phyloP scores from a whole-genome alignment of 2,113 vertebrate genomes.

The Cololabis saira region DNA sequence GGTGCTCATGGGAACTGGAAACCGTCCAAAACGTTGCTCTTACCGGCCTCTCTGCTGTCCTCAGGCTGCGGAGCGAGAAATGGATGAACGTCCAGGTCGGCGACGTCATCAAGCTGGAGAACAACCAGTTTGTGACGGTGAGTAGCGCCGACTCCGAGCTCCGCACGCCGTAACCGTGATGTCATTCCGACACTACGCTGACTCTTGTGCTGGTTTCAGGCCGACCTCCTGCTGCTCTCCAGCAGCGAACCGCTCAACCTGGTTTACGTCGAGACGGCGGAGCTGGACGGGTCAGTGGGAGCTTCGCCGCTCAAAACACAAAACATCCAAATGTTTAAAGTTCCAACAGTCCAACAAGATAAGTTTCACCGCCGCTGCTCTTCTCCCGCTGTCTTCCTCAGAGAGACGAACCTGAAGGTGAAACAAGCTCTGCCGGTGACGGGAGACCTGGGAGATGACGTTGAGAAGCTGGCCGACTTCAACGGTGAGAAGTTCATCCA shows the following conservation, averaged over 20 bases:
- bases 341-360: too few species aligned
- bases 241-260: constrained; percentile 95
- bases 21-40: fast-evolving
- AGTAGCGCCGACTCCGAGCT: constrained; percentile 56
- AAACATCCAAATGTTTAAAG: background rate
- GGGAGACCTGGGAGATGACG: constrained; percentile 86
- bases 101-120: constrained; percentile 95
- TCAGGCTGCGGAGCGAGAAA: constrained; percentile 88
- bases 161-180: too few species aligned
- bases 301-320: background rate
- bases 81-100: constrained; percentile 97
- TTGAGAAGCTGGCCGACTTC: constrained; percentile 87
- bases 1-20: constrained; percentile 13
- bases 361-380: too few species aligned
- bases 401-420: constrained; percentile 98
- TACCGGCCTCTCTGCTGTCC: constrained; percentile 48
- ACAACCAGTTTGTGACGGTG: constrained; percentile 94
- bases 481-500: constrained; percentile 78
- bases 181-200: background rate
- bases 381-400: constrained; percentile 54
- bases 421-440: constrained; percentile 90
- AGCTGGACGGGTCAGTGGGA: constrained; percentile 90
- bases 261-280: constrained; percentile 93
- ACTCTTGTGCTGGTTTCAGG: constrained; percentile 78
- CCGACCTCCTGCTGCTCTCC: constrained; percentile 91